Conservation (phyloP, 2,888 invertebrate genomes). For the Trichacis sp. region DNA sequence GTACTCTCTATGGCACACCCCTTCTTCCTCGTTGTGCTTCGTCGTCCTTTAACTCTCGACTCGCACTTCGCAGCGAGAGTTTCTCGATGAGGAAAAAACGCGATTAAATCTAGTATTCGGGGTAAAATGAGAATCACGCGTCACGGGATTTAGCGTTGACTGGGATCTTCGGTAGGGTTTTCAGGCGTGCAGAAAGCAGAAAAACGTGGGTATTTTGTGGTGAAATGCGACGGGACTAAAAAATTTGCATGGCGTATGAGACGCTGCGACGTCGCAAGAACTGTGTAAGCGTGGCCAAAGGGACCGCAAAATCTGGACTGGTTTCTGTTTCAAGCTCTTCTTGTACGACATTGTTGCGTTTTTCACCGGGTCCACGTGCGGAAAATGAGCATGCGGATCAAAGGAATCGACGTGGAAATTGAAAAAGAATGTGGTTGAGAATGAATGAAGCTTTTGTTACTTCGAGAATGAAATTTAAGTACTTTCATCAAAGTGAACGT, state of each 20-base stretch:
- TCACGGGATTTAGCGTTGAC: too few relatives aligned
- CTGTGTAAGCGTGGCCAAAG: slow-evolving; percentile 57
- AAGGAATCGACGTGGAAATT: slow-evolving; percentile 52
- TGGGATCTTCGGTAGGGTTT: too few relatives aligned
- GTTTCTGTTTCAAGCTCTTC: slow-evolving; percentile 51
- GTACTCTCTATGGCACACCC: slow-evolving; percentile 24
- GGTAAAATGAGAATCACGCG: background rate
- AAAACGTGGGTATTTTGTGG: slow-evolving; percentile 34
- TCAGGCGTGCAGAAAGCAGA: slow-evolving; percentile 30
- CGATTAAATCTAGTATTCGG: background rate
- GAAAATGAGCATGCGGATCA: slow-evolving; percentile 61
- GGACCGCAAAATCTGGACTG: slow-evolving; percentile 64
- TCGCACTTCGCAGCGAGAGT: slow-evolving; percentile 27
- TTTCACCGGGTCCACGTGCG: slow-evolving; percentile 58
- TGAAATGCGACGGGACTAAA: too few relatives aligned
- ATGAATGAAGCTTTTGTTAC: too few relatives aligned
- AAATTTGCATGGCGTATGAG: slow-evolving; percentile 42
- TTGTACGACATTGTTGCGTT: slow-evolving; percentile 65
- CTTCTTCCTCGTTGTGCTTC: slow-evolving; percentile 17
- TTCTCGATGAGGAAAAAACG: slow-evolving; percentile 19
- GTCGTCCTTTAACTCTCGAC: slow-evolving; percentile 30
- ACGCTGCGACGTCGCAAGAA: slow-evolving; percentile 49
- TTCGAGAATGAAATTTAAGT: too few relatives aligned
- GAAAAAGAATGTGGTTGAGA: slow-evolving; percentile 41
- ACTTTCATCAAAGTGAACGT: too few relatives aligned